phyloP scores from a whole-genome alignment of 2,113 vertebrate genomes.

The Ginglymostoma cirratum region DNA sequence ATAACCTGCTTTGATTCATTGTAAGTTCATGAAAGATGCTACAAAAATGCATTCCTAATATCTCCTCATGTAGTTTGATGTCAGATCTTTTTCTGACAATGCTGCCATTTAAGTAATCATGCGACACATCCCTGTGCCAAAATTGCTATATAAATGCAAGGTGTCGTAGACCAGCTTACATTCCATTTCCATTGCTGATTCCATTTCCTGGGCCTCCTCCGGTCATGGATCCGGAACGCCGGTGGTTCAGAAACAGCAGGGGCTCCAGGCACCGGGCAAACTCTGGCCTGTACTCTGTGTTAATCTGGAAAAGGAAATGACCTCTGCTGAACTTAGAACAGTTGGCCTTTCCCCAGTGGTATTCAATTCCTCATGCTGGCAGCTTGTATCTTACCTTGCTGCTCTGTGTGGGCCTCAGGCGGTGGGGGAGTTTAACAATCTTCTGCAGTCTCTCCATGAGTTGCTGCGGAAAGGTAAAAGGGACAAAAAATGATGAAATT shows the following conservation, averaged over 20 bases:
- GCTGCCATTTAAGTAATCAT: background rate
- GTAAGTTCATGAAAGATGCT: background rate
- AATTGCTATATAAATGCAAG: background rate
- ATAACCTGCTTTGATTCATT: background rate
- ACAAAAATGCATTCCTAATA: background rate
- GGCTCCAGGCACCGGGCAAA: constrained; percentile 79
- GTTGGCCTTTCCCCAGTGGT: background rate
- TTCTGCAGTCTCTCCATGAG: constrained; percentile 81
- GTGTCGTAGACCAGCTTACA: constrained; percentile 46
- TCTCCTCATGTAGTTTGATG: background rate
- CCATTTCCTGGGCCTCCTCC: constrained; percentile 47
- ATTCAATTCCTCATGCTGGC: rapidly evolving
- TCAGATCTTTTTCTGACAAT: background rate
- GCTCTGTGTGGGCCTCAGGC: constrained; percentile 73
- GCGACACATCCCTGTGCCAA: background rate
- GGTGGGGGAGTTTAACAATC: constrained; percentile 75
- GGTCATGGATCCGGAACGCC: constrained; percentile 51
- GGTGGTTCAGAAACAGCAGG: constrained; percentile 62
- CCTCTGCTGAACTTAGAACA: background rate
- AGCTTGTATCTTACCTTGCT: constrained; percentile 66
- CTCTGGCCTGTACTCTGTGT: constrained; percentile 75
- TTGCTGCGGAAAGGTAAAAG: constrained; percentile 60
- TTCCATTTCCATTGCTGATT: constrained; percentile 44
- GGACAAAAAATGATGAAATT: background rate
- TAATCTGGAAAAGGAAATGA: constrained; percentile 57